Percentiles rank a stretch among this genome's conserved stretches.
Conservation (phyloP, 2,888 invertebrate genomes). For the Teinopalpus imperialis region DNA sequence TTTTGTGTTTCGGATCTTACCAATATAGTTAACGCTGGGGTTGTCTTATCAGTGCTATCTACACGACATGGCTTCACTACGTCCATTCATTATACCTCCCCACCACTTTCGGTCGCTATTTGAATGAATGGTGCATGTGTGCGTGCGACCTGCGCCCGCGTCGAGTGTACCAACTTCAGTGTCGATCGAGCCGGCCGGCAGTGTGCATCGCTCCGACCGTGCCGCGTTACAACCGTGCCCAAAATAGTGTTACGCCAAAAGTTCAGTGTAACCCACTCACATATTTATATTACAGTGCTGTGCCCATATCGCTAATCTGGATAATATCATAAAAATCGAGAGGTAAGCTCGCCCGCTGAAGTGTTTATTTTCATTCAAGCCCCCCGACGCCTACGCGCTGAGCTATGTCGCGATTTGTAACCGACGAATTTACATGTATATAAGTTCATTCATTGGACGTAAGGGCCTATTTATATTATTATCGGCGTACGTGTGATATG, state of each 20-base stretch:
- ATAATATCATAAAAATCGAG: conserved; percentile 74
- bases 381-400: conserved; percentile 70
- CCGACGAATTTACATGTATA: conserved; percentile 79
- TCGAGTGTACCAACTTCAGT: conserved; percentile 49
- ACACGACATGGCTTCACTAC: conserved; percentile 66
- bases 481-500: conserved; percentile 68
- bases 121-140: conserved; percentile 68
- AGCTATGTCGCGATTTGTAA: conserved; percentile 76
- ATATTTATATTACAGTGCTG: conserved; percentile 55
- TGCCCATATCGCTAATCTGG: conserved; percentile 73
- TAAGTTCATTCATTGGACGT: conserved; percentile 75
- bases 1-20: conserved; percentile 30
- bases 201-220: conserved; percentile 45
- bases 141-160: conserved; percentile 66
- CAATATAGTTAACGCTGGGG: conserved; percentile 57
- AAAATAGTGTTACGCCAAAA: conserved; percentile 62
- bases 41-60: conserved; percentile 74
- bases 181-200: conserved; percentile 56
- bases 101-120: conserved; percentile 49
- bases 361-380: conserved; percentile 77
- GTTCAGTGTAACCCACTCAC: conserved; percentile 59
- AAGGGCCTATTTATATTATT: conserved; percentile 73
- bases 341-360: conserved; percentile 57
- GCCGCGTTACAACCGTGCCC: conserved; percentile 43
- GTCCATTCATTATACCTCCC: conserved; percentile 79